Evolutionary conservation across 53 echinoderm and acorn worm genomes (phyloP).

Genomic region (Crossaster papposus): DNA sequence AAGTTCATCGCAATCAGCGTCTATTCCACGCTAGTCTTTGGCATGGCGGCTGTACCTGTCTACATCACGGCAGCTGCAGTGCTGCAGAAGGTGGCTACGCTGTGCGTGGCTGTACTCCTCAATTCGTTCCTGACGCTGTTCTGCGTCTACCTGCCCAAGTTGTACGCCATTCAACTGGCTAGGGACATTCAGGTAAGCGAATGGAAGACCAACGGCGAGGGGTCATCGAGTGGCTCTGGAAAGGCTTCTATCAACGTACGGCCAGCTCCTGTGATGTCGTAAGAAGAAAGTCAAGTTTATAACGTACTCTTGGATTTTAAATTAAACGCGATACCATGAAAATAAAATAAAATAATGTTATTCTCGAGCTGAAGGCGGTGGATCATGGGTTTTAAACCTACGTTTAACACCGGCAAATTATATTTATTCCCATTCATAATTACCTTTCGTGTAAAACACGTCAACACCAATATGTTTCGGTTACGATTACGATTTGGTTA

Average conservation of each 20-base stretch:
- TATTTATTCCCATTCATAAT: too few species aligned
- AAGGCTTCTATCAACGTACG: neutral
- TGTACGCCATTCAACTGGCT: conserved; percentile 53
- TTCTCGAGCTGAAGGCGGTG: too few species aligned
- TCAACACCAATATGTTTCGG: too few species aligned
- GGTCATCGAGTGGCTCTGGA: neutral
- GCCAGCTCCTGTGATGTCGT: neutral
- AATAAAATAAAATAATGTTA: too few species aligned
- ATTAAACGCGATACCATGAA: too few species aligned
- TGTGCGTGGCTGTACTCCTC: conserved; percentile 55
- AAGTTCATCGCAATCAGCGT: conserved; percentile 63
- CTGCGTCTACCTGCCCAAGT: conserved; percentile 64
- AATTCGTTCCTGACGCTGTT: conserved; percentile 59
- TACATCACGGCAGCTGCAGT: conserved; percentile 51
- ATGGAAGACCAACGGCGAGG: neutral
- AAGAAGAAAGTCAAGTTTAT: too few species aligned
- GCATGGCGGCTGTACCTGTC: conserved; percentile 57
- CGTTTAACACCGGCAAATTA: too few species aligned
- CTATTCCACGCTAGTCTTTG: conserved; percentile 58
- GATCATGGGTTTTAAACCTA: too few species aligned
- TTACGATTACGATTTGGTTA: too few species aligned
- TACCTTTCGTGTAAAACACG: too few species aligned
- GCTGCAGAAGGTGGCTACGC: conserved; percentile 46
- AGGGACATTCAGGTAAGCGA: conserved; percentile 23
- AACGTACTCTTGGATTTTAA: too few species aligned